phyloP scores from a whole-genome alignment of 2,113 vertebrate species.

The Entomyzon cyanotis region DNA sequence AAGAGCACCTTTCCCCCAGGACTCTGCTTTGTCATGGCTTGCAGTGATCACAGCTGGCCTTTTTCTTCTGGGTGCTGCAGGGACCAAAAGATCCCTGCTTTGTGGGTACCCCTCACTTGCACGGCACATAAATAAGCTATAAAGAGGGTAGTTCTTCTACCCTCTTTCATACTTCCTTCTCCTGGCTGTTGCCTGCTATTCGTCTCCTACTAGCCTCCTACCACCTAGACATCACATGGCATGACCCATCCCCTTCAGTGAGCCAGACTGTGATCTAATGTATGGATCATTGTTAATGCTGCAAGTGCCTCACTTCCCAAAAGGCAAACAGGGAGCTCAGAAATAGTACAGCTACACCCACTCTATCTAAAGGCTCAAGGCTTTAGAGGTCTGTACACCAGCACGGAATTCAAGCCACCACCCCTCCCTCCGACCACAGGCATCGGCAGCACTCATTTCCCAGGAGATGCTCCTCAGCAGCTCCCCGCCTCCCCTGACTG shows the following conservation, averaged over 20 bases:
- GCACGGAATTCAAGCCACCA: background rate
- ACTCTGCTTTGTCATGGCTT: background rate
- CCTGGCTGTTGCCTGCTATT: background rate
- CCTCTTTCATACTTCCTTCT: background rate
- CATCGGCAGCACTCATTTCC: background rate
- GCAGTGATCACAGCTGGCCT: background rate
- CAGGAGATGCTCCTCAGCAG: background rate
- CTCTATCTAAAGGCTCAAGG: background rate
- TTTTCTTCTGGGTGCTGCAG: background rate
- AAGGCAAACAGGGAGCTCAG: background rate
- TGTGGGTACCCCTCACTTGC: background rate
- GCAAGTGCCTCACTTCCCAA: background rate
- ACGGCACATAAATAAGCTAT: fast-evolving
- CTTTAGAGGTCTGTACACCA: background rate
- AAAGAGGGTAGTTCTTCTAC: too few relatives aligned
- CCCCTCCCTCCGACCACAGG: background rate
- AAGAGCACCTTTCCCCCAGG: background rate
- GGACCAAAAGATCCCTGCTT: background rate
- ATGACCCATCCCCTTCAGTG: background rate
- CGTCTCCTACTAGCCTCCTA: background rate
- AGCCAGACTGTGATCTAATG: background rate
- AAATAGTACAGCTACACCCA: background rate
- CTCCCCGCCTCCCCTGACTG: background rate
- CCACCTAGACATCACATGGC: background rate
- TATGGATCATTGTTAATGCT: background rate